Evolutionary conservation across 2,113 vertebrate species (phyloP).

Genomic region (Larimichthys crocea): DNA sequence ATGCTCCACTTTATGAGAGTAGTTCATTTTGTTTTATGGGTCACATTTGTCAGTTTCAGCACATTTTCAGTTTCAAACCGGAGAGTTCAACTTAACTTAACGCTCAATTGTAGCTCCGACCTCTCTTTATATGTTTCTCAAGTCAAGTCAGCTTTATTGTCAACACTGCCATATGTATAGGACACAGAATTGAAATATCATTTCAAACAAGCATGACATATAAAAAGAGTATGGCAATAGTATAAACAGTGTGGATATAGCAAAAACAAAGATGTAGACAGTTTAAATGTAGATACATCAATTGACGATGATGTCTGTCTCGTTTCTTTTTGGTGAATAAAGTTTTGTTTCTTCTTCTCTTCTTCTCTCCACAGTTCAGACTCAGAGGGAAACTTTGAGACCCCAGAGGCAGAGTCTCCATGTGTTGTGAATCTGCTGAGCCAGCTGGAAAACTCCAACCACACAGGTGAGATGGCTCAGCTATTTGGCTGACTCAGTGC

Average conservation of each 20-base stretch:
- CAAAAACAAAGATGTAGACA: no score
- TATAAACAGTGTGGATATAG: no score
- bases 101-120: not conserved
- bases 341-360: conserved; percentile 16
- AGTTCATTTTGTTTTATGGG: not conserved
- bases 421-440: conserved; percentile 82
- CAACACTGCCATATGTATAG: no score
- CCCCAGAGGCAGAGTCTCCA: conserved; percentile 93
- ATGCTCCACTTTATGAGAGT: not conserved
- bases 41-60: conserved; percentile 1
- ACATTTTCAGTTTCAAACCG: not conserved
- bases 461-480: conserved; percentile 82
- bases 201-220: no score
- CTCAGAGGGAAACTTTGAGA: conserved; percentile 95
- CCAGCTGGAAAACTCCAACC: conserved; percentile 65
- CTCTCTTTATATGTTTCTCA: not conserved
- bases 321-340: conserved; percentile 37
- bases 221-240: no score
- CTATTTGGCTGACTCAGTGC: not conserved
- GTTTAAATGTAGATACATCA: no score
- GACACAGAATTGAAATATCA: no score
- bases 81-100: not conserved
- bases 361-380: conserved; percentile 87
- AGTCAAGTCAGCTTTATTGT: no score
- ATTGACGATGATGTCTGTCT: not conserved